Base-by-base conservation (phyloP, 2,888 invertebrate species). In the Dolichomitus sp. region DNA sequence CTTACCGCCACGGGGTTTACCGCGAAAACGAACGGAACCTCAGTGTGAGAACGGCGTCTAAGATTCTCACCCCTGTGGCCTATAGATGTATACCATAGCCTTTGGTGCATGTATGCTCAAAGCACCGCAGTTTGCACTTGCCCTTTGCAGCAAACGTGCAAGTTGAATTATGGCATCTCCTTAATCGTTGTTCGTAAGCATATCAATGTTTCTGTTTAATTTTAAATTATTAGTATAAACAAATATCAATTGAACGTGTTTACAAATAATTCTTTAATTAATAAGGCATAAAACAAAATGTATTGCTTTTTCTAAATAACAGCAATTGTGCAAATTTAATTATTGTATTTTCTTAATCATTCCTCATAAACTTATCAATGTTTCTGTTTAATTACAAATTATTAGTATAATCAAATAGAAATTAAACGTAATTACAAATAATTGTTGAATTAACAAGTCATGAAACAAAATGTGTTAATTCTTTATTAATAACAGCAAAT, bases 1-100 rank as follows among this genome's bases (percentile, higher is more conserved):
- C 50, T 57, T 54, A 78, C 63, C 78, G 70, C 63, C 78, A 70
- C 70, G 52, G 78, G 70, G 70, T 70, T 79, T 79, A 79, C 70
- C 70, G 57, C 65, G 77, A 76, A 77, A 76, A 70, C 65, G 42
- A 42, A 76, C 70, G 70, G 76, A 66, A 59, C 48, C 57, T 19
- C 70, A 50, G 59, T 30, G 73, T 61, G 59, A 61, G 59, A 76
- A 76, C 75, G 57, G 57, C 75, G 57, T 68, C 75, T 57, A 76
- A 76, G 75, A 68, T 76, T 76, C 57, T 76, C 75, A 76, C 57
- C 68, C 75, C 45, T 66, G 45, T n/a, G 14, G n/a, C 37, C 40
- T 23, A 59, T 68, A 66, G 65, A 52, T 76, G 54, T 75, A 72
- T 37, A 37, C 37, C 37, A 37, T 4, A 54, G 14, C 42, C 59